Evolutionary conservation across 30 jellyfish, hydroid and myxozoan genomes (phyloP), one percentile per base, ranked within the genome.

Genomic region (Pseudorhiza aurosa): DNA sequence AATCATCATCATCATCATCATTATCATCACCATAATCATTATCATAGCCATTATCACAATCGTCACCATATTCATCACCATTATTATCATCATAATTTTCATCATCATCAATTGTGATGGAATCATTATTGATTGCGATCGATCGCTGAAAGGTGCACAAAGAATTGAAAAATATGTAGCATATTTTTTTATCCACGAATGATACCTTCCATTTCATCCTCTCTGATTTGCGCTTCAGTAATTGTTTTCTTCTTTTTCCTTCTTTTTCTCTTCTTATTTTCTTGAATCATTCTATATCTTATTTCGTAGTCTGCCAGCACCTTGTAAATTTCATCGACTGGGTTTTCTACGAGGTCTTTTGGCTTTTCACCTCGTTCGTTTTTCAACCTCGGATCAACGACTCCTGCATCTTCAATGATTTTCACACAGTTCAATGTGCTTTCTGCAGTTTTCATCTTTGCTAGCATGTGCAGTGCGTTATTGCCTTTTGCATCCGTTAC

Each of bases 401-500:
- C 26, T 3, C 58, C 60, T 11, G 70, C 28, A 15, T 87, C 63
- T n/a, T 55, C 28, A 21, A 87, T n/a, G 25, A 67, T 35, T 4
- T 65, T 64, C 55, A 87, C 17, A 57, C 95, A 84, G 10, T 36
- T 43, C 22, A 51, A 25, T 15, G 37, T 82, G 6, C 33, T 37
- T 17, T 25, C 14, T 6, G 82, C n/a, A 4, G 4, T 12, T 17
- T 65, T 59, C 71, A 32, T 77, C 29, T 39, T 87, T 27, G 87
- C 82, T 31, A 87, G 46, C 36, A 87, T n/a, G 67, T 88, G 97
- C 18, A 88, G 89, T 35, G 40, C 56, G 57, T 76, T 77, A 65
- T 72, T 68, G 19, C 90, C 89, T 17, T 45, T n/a, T 10, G 22
- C 58, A 49, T 88, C 94, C 1, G 14, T 56, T 22, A 37, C 75